Conservation (phyloP, 2,888 invertebrate species). For the Parnassius apollo region DNA sequence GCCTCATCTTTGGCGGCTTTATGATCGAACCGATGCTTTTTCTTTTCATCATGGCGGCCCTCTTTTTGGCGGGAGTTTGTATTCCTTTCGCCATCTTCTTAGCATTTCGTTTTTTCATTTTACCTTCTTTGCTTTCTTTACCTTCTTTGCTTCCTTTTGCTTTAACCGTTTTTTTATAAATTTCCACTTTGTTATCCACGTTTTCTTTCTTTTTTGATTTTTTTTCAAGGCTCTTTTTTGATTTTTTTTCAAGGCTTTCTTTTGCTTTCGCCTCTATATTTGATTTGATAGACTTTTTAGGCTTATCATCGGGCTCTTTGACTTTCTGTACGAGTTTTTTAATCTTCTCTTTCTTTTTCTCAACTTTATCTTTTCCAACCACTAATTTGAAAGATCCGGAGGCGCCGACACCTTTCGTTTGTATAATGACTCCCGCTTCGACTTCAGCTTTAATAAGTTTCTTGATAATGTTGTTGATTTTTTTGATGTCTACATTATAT, state of each 20-base stretch:
- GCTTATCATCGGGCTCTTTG: conserved; percentile 25
- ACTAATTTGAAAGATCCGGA: conserved; percentile 64
- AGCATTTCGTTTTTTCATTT: conserved; percentile 29
- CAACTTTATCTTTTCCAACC: conserved; percentile 38
- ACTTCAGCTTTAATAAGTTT: conserved; percentile 56
- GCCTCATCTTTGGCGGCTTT: conserved; percentile 71
- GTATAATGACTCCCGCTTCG: conserved; percentile 56
- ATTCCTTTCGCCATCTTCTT: conserved; percentile 27
- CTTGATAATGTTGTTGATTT: conserved; percentile 56
- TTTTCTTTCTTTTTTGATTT: conserved; percentile 25
- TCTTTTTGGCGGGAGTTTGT: conserved; percentile 53
- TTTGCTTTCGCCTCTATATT: conserved; percentile 12
- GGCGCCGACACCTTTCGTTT: conserved; percentile 62
- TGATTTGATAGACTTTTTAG: conserved; percentile 16
- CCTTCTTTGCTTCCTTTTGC: conserved; percentile 26
- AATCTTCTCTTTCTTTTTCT: conserved; percentile 40
- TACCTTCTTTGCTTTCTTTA: conserved; percentile 26
- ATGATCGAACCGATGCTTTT: conserved; percentile 67
- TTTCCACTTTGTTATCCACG: conserved; percentile 15
- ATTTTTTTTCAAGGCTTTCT: conserved; percentile 6
- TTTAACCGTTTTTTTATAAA: conserved; percentile 8
- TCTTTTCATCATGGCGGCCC: conserved; percentile 49
- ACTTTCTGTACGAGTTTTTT: conserved; percentile 21
- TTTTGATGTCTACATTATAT: conserved; percentile 52
- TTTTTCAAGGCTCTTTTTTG: conserved; percentile 8